Conservation (phyloP, 2,113 vertebrate genomes). For the Oncorhynchus gorbuscha region DNA sequence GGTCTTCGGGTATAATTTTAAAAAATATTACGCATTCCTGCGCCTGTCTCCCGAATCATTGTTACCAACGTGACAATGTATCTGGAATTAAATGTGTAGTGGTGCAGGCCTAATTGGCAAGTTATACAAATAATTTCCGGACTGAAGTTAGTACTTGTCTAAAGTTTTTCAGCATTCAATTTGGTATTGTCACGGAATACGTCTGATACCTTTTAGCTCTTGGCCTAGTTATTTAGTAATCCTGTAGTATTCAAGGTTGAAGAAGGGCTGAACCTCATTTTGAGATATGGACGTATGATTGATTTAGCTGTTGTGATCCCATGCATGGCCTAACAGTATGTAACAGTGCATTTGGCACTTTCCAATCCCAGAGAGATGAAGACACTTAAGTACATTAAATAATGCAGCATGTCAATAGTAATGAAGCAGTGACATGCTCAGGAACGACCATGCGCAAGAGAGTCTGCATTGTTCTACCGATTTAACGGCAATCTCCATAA, state of each 20-base stretch:
- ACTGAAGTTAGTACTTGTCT: no score
- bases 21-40: no score
- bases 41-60: no score
- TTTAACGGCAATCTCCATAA: conserved; percentile 81
- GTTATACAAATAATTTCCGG: no score
- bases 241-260: background rate
- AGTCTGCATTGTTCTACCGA: conserved; percentile 60
- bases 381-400: conserved; percentile 74
- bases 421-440: conserved; percentile 71
- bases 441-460: conserved; percentile 63
- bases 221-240: background rate
- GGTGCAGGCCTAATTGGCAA: no score
- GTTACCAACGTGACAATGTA: no score
- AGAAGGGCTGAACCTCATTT: background rate
- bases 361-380: conserved; percentile 51
- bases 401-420: conserved; percentile 80
- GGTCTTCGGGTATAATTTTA: no score
- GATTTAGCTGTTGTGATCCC: background rate
- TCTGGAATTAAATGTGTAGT: no score
- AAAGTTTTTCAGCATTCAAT: no score
- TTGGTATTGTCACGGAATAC: no score
- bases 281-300: background rate
- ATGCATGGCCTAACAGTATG: background rate
- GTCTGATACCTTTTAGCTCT: no score
- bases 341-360: conserved; percentile 50